Base-by-base conservation (phyloP, 2,113 vertebrate species). In the Thinocorus orbignyianus region DNA sequence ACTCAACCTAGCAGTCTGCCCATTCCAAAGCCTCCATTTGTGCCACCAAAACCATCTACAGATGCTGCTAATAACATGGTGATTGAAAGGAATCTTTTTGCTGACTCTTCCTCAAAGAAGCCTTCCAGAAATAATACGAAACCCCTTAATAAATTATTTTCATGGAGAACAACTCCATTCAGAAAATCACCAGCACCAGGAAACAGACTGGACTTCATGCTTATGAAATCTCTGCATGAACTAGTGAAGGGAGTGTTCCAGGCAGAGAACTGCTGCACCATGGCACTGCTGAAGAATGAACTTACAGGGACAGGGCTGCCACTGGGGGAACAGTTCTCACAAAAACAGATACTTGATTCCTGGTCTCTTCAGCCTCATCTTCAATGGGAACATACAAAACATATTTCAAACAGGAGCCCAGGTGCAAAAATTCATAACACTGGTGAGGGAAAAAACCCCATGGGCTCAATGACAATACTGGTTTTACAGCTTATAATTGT, bases 1-100 rank as follows among this genome's bases (percentile, higher is more conserved):
- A 17, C 44, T 55, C 66, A 74, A 23, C 8, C 31, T 14, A 25
- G 44, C 62, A 72, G 79, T 7, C 66, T 88, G 74, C 33, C 41
- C 2, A 1, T 15, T 48, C 44, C 76, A 70, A n/a, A 88, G 58
- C 42, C 52, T 78, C 78, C 14, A 0, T 9, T 3, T 69, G 46
- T 51, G 80, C 35, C 72, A 92, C 76, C 68, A 88, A 57, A 86
- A 92, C 2, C 54, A 60, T 19, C 33, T 9, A 14, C 8, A 42
- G 65, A 37, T 22, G 86, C 55, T 23, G 35, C 70, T 31, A n/a
- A 37, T 13, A 31, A 31, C 0, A 0, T 4, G 3, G n/a, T 17
- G 61, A 94, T 68, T 87, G 51, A 66, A 85, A 41, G 46, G n/a
- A 81, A 46, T 10, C 24, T 58, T 85, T 37, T 65, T 81, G 11